Conservation (phyloP, 2,797 vertebrate species). For the Dendrocincla fuliginosa region DNA sequence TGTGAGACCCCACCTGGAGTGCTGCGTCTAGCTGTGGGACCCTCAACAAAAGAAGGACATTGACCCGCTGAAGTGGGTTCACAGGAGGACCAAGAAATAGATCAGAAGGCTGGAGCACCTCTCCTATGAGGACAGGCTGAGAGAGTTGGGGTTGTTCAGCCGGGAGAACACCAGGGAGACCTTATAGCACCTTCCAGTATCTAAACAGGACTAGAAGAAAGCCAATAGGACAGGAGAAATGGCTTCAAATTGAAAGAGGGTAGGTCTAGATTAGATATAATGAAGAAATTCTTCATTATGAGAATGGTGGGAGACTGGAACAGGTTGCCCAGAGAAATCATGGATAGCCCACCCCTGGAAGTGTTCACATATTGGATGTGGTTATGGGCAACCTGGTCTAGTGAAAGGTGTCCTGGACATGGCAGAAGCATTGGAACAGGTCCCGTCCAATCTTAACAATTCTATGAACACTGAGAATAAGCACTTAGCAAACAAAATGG, state of each 20-base stretch:
- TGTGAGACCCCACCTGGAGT: background rate
- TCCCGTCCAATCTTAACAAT: background rate
- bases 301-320: background rate
- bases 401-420: background rate
- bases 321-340: background rate
- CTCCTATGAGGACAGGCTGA: background rate
- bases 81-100: background rate
- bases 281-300: background rate
- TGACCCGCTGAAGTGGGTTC: background rate
- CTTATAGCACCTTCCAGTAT: background rate
- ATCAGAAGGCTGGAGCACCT: background rate
- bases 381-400: background rate
- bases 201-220: background rate
- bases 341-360: background rate
- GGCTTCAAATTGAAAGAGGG: background rate
- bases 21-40: background rate
- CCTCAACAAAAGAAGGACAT: background rate
- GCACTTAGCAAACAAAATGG: background rate
- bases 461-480: background rate
- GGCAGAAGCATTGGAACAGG: background rate
- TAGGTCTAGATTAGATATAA: background rate
- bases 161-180: background rate
- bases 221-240: background rate
- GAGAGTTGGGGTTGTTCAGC: background rate
- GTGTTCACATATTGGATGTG: background rate